phyloP scores from a whole-genome alignment of 2,797 vertebrate species.

The Phrynocephalus forsythii region DNA sequence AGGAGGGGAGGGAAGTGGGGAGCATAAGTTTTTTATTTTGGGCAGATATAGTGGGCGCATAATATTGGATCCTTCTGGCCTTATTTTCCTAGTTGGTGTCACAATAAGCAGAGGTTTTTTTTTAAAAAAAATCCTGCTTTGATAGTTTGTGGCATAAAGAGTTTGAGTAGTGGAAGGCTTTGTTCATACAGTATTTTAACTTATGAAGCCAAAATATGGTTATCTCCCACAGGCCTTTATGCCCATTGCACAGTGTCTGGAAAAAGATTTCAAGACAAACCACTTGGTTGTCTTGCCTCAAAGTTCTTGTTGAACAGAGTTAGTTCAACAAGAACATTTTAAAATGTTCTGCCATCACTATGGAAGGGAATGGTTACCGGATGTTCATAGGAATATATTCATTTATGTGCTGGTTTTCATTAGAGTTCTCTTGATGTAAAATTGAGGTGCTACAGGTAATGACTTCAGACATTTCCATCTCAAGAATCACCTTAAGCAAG shows the following conservation, averaged over 20 bases:
- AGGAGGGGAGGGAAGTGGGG: too few relatives aligned
- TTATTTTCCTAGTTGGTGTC: too few relatives aligned
- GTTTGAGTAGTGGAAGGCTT: background rate
- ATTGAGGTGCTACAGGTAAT: background rate
- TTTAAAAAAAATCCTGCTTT: background rate
- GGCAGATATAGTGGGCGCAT: too few relatives aligned
- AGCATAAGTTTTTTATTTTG: too few relatives aligned
- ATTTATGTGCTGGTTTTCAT: constrained; percentile 16
- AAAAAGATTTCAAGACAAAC: background rate
- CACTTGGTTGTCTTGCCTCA: constrained; percentile 14
- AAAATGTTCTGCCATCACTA: background rate
- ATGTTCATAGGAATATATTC: background rate
- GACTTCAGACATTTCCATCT: background rate
- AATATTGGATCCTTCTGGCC: too few relatives aligned
- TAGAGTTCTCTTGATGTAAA: background rate
- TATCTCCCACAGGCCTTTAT: background rate
- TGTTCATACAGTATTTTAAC: background rate
- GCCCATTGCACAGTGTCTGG: background rate
- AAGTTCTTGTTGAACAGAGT: background rate
- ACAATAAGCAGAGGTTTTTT: background rate
- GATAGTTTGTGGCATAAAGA: background rate
- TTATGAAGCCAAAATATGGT: background rate
- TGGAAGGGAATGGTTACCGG: background rate
- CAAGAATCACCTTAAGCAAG: background rate
- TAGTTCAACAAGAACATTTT: background rate